phyloP scores from a whole-genome alignment of 1,140 invertebrate genomes.

The Pararge aegeria region DNA sequence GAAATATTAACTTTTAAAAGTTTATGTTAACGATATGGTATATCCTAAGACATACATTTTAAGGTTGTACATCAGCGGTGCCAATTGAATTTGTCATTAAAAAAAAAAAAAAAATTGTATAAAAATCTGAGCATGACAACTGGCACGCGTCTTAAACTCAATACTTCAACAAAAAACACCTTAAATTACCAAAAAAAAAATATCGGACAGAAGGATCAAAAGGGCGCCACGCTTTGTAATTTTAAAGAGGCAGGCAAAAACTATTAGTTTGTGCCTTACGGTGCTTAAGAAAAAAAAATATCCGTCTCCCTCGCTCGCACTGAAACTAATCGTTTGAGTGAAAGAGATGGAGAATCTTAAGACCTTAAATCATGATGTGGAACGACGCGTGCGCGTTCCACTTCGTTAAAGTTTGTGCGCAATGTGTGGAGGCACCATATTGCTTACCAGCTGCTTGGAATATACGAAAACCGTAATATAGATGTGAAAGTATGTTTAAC shows the following conservation, averaged over 20 bases:
- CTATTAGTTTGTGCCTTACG: not conserved
- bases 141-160: not conserved
- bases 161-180: not conserved
- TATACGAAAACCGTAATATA: not conserved
- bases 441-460: not conserved
- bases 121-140: too few species aligned
- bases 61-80: too few species aligned
- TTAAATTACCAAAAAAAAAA: slow-evolving; percentile 4
- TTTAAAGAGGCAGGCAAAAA: slow-evolving; percentile 3
- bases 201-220: not conserved
- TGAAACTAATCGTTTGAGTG: not conserved
- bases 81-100: too few species aligned
- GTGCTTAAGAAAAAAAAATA: not conserved
- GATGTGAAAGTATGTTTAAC: not conserved
- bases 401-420: slow-evolving; percentile 39
- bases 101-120: too few species aligned
- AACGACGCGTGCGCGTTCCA: slow-evolving; percentile 50
- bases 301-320: not conserved
- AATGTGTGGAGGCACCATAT: slow-evolving; percentile 18
- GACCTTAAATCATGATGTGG: slow-evolving; percentile 30
- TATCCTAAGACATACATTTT: too few species aligned
- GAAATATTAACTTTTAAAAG: too few species aligned
- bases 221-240: slow-evolving; percentile 2
- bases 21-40: too few species aligned
- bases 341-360: slow-evolving; percentile 25